Base-by-base conservation (phyloP, 1,140 invertebrate species). In the Drosophila mojavensis region DNA sequence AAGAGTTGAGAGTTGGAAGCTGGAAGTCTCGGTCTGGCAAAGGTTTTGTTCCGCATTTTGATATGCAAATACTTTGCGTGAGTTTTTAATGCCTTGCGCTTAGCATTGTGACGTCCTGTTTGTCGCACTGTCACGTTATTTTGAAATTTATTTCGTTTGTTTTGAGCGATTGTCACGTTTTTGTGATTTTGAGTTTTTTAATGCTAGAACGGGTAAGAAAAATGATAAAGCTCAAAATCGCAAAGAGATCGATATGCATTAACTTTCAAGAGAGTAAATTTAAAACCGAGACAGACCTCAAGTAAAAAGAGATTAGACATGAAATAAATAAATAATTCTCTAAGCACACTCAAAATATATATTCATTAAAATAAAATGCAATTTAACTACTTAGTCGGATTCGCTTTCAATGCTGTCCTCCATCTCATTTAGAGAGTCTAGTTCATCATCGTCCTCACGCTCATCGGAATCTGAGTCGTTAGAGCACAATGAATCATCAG, bases 111-210 rank as follows among this genome's bases (percentile, higher is more conserved):
- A 64, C 68, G 60, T 66, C 39, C 69, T 79, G 51, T 74, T 50
- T 73, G 50, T 39, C 41, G 24, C 47, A 20, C 64, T 74, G 77
- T 75, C 81, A 81, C 82, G 81, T 81, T 72, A 79, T 86, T 74
- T 73, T 26, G 28, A 77, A 85, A 71, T 72, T 76, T 67, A 67
- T 79, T 73, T 66, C 58, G 72, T 88, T 86, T 86, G 82, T 70
- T 88, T 86, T 86, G 72, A 58, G 75, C 76, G 68, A 79, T 47
- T 88, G 82, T 88, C 82, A 86, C 82, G 82, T 86, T 77, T 77
- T 81, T 66, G 60, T 77, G 73, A 48, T 60, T 56, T 70, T 65
- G 75, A 79, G 20, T 82, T 88, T 76, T 71, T 70, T 56, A 70
- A 73, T 67, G 75, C 75, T n/a, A 45, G 28, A 59, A 26, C 26